These are phyloP conservation scores for Aporophyla lueneburgensis DNA, from an alignment of 2,888 invertebrate species.

Conservation along the genomic window DNA sequence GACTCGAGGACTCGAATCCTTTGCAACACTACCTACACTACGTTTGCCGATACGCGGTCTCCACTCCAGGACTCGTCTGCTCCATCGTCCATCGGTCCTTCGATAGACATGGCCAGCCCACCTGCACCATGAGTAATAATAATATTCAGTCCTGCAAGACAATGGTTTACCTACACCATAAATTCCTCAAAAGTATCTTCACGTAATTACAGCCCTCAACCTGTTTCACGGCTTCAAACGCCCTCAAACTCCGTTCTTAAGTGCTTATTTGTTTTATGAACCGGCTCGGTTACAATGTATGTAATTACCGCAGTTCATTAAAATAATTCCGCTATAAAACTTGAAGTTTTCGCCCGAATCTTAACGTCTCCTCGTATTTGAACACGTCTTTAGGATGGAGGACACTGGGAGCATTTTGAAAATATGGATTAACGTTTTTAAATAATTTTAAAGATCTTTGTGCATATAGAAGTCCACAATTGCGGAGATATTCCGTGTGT, in stretches of 20 bases:
- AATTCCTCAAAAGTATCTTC: conserved; percentile 17
- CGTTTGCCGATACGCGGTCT: too few species aligned
- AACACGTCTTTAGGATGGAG: conserved; percentile 43
- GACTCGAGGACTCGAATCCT: too few species aligned
- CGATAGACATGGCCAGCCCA: too few species aligned
- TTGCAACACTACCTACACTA: too few species aligned
- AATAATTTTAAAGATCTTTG: too few species aligned
- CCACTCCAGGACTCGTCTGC: too few species aligned
- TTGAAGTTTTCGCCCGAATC: conserved; percentile 71
- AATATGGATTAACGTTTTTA: neutral
- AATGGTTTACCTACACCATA: conserved; percentile 2
- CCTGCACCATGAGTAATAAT: neutral
- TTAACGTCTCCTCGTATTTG: conserved; percentile 70
- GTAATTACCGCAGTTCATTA: conserved; percentile 76
- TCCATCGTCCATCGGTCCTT: too few species aligned
- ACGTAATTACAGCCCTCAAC: conserved; percentile 5
- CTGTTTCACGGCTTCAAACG: conserved; percentile 16
- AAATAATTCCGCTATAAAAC: conserved; percentile 76
- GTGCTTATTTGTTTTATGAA: conserved; percentile 62
- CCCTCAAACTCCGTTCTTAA: conserved; percentile 13
- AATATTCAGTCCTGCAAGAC: neutral
- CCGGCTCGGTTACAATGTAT: conserved; percentile 63
- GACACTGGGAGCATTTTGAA: conserved; percentile 33
- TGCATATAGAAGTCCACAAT: too few species aligned
- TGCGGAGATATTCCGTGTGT: too few species aligned